Base-by-base conservation (phyloP, 2,888 invertebrate species). In the Ectemnius cavifrons region DNA sequence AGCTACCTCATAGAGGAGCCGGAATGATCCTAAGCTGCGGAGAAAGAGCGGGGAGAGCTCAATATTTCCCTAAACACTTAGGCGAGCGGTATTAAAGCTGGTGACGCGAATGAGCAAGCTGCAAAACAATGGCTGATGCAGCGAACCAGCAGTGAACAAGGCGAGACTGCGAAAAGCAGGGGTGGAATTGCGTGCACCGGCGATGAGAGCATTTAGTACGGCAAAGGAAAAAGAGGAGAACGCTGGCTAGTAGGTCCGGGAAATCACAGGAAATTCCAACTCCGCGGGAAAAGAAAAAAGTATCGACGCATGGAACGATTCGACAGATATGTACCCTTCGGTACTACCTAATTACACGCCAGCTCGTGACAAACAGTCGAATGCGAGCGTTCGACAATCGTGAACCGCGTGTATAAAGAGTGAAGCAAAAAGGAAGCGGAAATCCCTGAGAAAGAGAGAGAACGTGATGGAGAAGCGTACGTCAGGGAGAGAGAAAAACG, bases 61-160 rank as follows among this genome's bases (percentile, higher is more conserved):
- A 66, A 71, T 77, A 76, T 68, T 59, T 62, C 62, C 69, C 59
- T 71, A 72, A 72, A 77, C 76, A 71, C 71, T 49, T 37, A 37
- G 8, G 37, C 23, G n/a, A 59, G 63, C 67, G 59, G 63, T 76
- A 77, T 71, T 71, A 76, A 77, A 72, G 37, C 59, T 68, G 49
- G 47, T 65, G 76, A 76, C 76, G 77, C 67, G 63, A 68, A 76
- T 67, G 76, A 46, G 68, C 8, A 37, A 11, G 8, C 37, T 37
- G 37, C 37, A 11, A 37, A 11, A 37, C 37, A 37, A 37, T 37
- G 37, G 37, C 37, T 37, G 37, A 37, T 8, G 37, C 37, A 37
- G 37, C 37, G 37, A 37, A 11, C 37, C 37, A 11, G 8, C 37
- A 37, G 65, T 20, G 69, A 76, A 72, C 60, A 72, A 68, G 71